Conservation (phyloP, 2,797 vertebrate species). For the Myotis daubentonii region DNA sequence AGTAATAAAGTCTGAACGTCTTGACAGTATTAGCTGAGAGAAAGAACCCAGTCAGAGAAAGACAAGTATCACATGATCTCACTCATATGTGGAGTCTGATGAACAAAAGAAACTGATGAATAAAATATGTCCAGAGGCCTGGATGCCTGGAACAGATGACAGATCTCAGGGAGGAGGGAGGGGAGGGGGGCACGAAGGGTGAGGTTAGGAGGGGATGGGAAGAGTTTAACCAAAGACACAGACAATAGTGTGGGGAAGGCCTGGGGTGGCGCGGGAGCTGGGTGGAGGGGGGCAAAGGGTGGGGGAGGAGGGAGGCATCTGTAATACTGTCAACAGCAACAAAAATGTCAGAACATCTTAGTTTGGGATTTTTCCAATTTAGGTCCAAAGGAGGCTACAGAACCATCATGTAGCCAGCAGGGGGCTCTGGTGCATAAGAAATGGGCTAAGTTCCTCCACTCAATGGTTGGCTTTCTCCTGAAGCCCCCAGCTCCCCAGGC, state of each 20-base stretch:
- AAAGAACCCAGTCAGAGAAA: neutral
- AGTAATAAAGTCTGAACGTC: neutral
- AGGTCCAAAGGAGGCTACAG: neutral
- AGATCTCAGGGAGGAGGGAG: accelerated
- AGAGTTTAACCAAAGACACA: neutral
- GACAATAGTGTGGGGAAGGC: neutral
- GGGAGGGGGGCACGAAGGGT: accelerated
- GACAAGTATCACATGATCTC: neutral
- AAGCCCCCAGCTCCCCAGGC: no score
- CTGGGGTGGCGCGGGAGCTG: neutral
- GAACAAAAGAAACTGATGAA: neutral
- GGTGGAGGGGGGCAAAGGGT: neutral
- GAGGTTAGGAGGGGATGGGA: neutral
- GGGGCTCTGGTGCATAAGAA: neutral
- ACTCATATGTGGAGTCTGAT: neutral
- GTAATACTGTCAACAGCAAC: neutral
- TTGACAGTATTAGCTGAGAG: neutral
- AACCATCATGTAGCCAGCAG: slow-evolving; percentile 27
- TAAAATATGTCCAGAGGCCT: neutral
- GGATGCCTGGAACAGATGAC: neutral
- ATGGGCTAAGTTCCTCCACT: neutral
- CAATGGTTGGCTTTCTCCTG: neutral
- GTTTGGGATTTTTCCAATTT: neutral
- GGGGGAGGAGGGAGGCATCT: neutral
- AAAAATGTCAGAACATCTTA: neutral